Evolutionary conservation across 2,888 invertebrate species (phyloP), one percentile per base, ranked within the genome.

Genomic region (Eristalinus sepulchralis): DNA sequence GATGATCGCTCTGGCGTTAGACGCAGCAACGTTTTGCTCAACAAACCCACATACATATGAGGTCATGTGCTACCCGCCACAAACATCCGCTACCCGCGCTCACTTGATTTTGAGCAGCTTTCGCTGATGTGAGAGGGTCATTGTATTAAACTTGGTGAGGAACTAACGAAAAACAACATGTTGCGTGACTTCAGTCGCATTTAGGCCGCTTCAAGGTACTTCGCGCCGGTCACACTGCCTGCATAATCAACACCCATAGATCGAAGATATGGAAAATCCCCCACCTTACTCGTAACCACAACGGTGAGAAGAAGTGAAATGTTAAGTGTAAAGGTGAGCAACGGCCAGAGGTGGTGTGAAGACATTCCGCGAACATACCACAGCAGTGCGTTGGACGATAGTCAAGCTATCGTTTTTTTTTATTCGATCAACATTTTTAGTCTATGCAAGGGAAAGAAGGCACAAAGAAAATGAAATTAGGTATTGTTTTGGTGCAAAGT

Each of bases 1-100:
- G 57, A 57, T 11, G 24, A 57, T 27, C 3, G 47, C 17, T 22
- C n/a, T 70, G 31, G 10, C 4, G 47, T 62, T 59, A n/a, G 36
- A 31, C 11, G 47, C 47, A 77, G 63, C 47, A 77, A 57, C 8
- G 20, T 31, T 75, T 60, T 60, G 27, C 75, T 60, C 80, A 76
- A 67, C 17, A 71, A 71, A 70, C 67, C 70, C 39, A 75, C 53
- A 62, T 84, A 75, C 53, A 62, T 84, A 67, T 84, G 75, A 84
- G 71, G 79, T 83, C 79, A 83, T 83, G 60, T 24, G 66, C 20
- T 27, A 63, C 17, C 33, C 6, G 5, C 34, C 33, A 9, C 33
- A 39, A 17, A 5, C 47, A 31, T 6, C 27, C 53, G 20, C 6
- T 33, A n/a, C 33, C 39, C 47, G n/a, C 9, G 20, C 59, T 8